Evolutionary conservation across 2,797 vertebrate species (phyloP), one percentile per base, ranked within the genome.

Genomic region (Lacerta agilis): DNA sequence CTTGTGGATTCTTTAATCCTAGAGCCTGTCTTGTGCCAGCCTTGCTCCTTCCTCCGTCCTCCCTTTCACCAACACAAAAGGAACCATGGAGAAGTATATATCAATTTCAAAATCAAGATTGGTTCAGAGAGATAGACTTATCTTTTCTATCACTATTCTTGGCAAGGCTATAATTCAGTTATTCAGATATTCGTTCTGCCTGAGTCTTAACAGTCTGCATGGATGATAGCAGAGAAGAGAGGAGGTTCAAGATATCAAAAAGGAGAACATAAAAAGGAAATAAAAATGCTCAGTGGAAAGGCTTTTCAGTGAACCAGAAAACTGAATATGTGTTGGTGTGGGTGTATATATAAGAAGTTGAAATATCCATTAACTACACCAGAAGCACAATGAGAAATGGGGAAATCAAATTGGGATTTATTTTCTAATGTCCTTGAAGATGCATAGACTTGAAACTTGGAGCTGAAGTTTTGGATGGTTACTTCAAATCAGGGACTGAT

Each of bases 321-420:
- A 64, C 58, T 17, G 69, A 79, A 71, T 79, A 27, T 72, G 38
- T 79, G 76, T 49, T 58, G 17, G 23, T 58, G 5, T 38, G 77
- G 45, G n/a, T 86, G n/a, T 86, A 38, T 86, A 79, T 79, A 79
- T 79, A 86, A 79, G 66, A 71, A 86, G 45, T 17, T 79, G 66
- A 72, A 71, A 71, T 86, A 29, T 79, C 13, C 64, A 73, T 87
- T 87, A 87, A 73, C 8, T 10, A 55, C 23, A 3, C 33, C 66
- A 73, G 45, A 80, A 80, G 45, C 33, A 79, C 27, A 64, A 72
- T 45, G 69, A 79, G 20, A 75, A 82, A 76, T 25, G 58, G 23
- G 38, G 66, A 36, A 45, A 76, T 29, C 29, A 38, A 58, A 76
- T 36, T 36, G 75, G 38, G 23, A 72, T 67, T 67, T 76, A 76